Percentiles rank a stretch among this genome's conserved stretches.
These are phyloP conservation scores for Limnothrissa miodon DNA, from an alignment of 2,113 vertebrate genomes.

Conservation along the genomic window DNA sequence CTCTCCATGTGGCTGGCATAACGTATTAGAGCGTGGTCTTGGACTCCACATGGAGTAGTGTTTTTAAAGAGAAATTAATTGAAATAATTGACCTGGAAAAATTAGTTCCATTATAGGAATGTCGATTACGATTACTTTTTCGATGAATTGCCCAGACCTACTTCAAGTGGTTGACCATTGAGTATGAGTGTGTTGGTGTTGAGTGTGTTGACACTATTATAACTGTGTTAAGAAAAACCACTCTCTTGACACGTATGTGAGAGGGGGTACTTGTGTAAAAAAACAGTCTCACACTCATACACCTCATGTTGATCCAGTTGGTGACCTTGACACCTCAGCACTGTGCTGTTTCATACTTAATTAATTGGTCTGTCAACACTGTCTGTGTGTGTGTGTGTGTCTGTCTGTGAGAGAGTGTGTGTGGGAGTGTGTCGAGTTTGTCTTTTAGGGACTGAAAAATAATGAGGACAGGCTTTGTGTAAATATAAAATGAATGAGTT, in stretches of 20 bases:
- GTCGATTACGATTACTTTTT: too few species aligned
- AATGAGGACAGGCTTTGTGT: background rate
- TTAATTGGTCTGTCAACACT: conserved; percentile 34
- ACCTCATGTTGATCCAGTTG: conserved; percentile 48
- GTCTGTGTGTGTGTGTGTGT: conserved; percentile 15
- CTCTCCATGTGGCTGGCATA: too few species aligned
- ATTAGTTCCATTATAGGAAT: too few species aligned
- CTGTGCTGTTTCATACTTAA: conserved; percentile 48
- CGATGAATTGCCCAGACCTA: too few species aligned
- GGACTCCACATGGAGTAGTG: too few species aligned
- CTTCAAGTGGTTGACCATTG: too few species aligned
- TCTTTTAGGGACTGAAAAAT: background rate
- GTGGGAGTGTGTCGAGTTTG: background rate
- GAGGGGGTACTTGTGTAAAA: background rate
- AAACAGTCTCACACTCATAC: conserved; percentile 11
- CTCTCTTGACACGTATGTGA: background rate
- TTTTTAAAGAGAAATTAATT: too few species aligned
- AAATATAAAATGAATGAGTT: background rate
- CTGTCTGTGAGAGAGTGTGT: background rate
- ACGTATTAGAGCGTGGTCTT: too few species aligned
- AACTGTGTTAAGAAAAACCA: background rate
- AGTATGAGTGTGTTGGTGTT: background rate
- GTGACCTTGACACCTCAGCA: conserved; percentile 46
- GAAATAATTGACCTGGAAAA: too few species aligned
- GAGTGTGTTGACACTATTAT: background rate